Evolutionary conservation across 2,113 vertebrate species (phyloP).

Genomic region (Cichladusa arquata): DNA sequence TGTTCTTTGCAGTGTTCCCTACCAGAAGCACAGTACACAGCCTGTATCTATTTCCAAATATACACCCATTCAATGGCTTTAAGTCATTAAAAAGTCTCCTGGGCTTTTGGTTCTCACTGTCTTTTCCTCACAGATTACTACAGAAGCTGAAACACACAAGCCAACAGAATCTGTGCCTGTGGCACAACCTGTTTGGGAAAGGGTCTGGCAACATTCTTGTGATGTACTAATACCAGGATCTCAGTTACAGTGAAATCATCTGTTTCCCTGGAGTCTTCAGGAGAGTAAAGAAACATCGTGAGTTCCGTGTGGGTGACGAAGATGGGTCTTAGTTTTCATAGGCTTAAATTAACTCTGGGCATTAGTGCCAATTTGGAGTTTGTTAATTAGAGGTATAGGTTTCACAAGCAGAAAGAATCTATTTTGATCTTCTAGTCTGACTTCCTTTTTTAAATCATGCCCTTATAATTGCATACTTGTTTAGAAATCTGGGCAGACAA

Average conservation of each 20-base stretch:
- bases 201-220: not conserved
- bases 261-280: not conserved
- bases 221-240: not conserved
- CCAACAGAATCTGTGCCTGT: not conserved
- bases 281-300: not conserved
- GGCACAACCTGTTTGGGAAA: not conserved
- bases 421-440: not conserved
- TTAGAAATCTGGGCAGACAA: not conserved
- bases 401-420: not conserved
- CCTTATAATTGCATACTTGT: not conserved
- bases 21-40: not conserved
- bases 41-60: not conserved
- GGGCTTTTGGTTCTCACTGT: not conserved
- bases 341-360: not conserved
- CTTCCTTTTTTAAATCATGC: not conserved
- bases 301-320: not conserved
- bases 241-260: not conserved
- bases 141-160: not conserved
- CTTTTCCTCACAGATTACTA: not conserved
- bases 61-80: not conserved
- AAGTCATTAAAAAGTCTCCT: not conserved
- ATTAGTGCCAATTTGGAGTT: not conserved
- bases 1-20: not conserved
- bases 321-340: not conserved
- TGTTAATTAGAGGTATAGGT: not conserved